Evolutionary conservation across 1,140 invertebrate species (phyloP).

Genomic region (Calephelis nemesis): DNA sequence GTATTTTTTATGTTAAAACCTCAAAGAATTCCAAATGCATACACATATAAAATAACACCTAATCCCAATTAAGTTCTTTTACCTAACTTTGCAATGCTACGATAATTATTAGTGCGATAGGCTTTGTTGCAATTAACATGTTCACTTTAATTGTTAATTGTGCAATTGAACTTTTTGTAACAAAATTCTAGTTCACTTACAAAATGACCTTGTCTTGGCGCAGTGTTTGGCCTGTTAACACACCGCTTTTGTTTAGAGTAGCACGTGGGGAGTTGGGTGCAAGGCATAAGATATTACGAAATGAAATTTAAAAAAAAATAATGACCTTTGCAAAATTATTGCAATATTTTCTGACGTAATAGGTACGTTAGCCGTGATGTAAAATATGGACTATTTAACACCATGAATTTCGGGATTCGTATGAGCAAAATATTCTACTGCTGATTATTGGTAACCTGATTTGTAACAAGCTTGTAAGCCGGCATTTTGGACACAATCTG

Average conservation of each 20-base stretch:
- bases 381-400: too few relatives aligned
- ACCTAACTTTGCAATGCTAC: not conserved
- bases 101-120: not conserved
- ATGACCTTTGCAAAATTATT: too few relatives aligned
- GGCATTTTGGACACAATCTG: too few relatives aligned
- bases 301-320: not conserved
- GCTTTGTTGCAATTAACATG: not conserved
- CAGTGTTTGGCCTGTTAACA: constrained; percentile 22
- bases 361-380: too few relatives aligned
- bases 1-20: too few relatives aligned
- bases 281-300: constrained; percentile 7
- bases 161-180: constrained; percentile 17
- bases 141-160: constrained; percentile 7
- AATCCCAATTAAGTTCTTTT: too few relatives aligned
- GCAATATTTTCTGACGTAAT: too few relatives aligned
- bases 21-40: not conserved
- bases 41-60: not conserved
- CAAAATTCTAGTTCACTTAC: constrained; percentile 27
- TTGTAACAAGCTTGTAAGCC: too few relatives aligned
- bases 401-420: too few relatives aligned
- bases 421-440: too few relatives aligned
- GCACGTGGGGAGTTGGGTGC: constrained; percentile 17
- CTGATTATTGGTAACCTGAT: too few relatives aligned
- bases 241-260: constrained; percentile 9
- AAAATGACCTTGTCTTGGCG: constrained; percentile 25